A percentile compares a stretch with the other conserved stretches of the same genome.
phyloP scores from a whole-genome alignment of 2,797 vertebrate genomes.

The Pristis pectinata region DNA sequence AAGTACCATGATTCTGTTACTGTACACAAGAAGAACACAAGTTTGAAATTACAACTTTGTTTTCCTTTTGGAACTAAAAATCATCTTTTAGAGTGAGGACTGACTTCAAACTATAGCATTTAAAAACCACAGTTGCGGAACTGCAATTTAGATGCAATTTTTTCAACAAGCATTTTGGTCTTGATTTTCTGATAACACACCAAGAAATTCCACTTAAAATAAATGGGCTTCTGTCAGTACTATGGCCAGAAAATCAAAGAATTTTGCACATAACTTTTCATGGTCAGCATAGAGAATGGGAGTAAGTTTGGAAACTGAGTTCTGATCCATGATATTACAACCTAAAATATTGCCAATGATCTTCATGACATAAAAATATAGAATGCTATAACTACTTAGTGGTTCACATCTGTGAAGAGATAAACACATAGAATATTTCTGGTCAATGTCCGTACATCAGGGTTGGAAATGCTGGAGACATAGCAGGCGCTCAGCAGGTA shows the following conservation, averaged over 20 bases:
- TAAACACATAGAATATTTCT: too few species aligned
- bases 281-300: too few species aligned
- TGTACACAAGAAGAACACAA: background rate
- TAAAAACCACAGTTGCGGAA: background rate
- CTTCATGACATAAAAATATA: background rate
- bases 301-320: background rate
- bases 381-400: too few species aligned
- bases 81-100: background rate
- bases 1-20: background rate
- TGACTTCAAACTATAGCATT: background rate
- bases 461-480: too few species aligned
- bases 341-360: background rate
- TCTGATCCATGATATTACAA: background rate
- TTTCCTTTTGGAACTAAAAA: conserved; percentile 1
- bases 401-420: too few species aligned
- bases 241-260: background rate
- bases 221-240: background rate
- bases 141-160: background rate
- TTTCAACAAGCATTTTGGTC: background rate
- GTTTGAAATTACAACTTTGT: background rate
- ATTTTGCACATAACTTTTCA: background rate
- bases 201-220: background rate
- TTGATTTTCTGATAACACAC: background rate
- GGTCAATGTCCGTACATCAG: too few species aligned
- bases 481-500: too few species aligned